These are phyloP conservation scores for Drosophila persimilis DNA, from an alignment of 1,140 invertebrate species.

Conservation along the genomic window DNA sequence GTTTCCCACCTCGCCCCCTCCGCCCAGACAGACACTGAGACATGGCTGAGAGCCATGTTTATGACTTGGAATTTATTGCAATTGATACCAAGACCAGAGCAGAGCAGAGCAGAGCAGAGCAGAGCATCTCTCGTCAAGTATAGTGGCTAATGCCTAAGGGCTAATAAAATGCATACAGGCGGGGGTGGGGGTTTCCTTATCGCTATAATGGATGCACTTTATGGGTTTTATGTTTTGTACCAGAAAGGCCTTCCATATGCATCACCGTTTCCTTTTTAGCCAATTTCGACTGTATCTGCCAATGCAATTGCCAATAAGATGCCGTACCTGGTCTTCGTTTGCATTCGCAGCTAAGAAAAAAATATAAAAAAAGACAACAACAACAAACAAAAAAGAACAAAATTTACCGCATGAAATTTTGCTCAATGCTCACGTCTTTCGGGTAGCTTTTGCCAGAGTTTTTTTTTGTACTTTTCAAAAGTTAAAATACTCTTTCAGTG, in stretches of 20 bases:
- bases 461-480: too few species aligned
- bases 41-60: slow-evolving; percentile 44
- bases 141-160: neutral
- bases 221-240: too few species aligned
- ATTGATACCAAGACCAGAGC: slow-evolving; percentile 23
- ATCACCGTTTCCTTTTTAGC: neutral
- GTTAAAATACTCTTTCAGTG: too few species aligned
- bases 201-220: too few species aligned
- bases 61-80: slow-evolving; percentile 54
- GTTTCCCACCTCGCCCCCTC: too few species aligned
- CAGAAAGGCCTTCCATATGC: too few species aligned
- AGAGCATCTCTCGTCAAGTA: slow-evolving; percentile 1
- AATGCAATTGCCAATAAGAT: slow-evolving; percentile 21
- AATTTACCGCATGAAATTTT: too few species aligned
- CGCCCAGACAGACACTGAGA: slow-evolving; percentile 6
- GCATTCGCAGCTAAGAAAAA: slow-evolving; percentile 19
- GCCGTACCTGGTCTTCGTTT: slow-evolving; percentile 24
- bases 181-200: too few species aligned
- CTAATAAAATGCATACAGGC: neutral
- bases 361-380: slow-evolving; percentile 1
- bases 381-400: neutral
- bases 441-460: too few species aligned
- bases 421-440: too few species aligned
- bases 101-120: slow-evolving; percentile 8
- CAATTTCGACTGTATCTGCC: slow-evolving; percentile 17